These are phyloP conservation scores for Aporophyla lueneburgensis DNA, from an alignment of 2,888 invertebrate species.

Conservation along the genomic window DNA sequence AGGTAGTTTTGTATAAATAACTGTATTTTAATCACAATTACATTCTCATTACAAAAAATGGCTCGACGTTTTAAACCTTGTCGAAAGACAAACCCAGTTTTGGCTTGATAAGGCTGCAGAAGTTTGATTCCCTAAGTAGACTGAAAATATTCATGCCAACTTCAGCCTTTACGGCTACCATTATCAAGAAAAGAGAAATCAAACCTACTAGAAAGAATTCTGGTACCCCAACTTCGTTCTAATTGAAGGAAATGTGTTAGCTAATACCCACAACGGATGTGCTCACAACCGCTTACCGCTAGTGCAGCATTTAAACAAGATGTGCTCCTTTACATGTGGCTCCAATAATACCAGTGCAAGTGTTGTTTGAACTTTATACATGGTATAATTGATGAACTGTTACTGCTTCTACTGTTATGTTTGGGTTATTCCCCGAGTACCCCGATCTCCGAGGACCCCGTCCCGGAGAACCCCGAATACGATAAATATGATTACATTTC, in stretches of 20 bases:
- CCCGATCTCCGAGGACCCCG: too few species aligned
- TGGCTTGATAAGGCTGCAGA: too few species aligned
- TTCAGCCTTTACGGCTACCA: neutral
- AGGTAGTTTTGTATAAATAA: too few species aligned
- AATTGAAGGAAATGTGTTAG: constrained; percentile 48
- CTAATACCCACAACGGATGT: constrained; percentile 55
- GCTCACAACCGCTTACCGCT: constrained; percentile 54
- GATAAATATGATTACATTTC: too few species aligned
- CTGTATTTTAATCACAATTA: too few species aligned
- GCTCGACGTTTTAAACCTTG: too few species aligned
- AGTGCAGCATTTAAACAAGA: constrained; percentile 62
- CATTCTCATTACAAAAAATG: too few species aligned
- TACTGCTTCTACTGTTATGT: neutral
- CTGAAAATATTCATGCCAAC: neutral
- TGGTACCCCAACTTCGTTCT: constrained; percentile 10
- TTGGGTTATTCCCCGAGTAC: too few species aligned
- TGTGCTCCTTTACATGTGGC: constrained; percentile 59
- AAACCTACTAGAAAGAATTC: neutral
- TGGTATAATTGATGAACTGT: neutral
- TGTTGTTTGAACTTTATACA: constrained; percentile 18
- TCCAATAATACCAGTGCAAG: constrained; percentile 52
- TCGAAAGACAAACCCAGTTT: too few species aligned
- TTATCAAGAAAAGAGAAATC: neutral
- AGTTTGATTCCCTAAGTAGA: neutral
- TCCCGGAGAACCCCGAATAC: too few species aligned